Conservation (phyloP, 1,140 invertebrate species). For the Aphidius ervi region DNA sequence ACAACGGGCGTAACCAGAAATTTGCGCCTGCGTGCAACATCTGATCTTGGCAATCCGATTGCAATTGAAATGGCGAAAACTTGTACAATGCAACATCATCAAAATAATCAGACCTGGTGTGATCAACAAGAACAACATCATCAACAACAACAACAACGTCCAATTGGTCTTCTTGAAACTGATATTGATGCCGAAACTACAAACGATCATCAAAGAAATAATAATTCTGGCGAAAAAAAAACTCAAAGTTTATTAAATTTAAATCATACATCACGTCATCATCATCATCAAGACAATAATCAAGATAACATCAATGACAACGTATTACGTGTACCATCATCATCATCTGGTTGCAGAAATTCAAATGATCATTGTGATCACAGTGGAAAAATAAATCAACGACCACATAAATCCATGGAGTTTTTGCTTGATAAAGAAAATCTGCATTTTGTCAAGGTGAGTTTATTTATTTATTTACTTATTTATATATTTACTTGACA, state of each 20-base stretch:
- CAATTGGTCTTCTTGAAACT: slow-evolving; percentile 75
- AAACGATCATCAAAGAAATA: slow-evolving; percentile 23
- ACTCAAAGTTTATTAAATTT: slow-evolving; percentile 76
- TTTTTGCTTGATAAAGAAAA: slow-evolving; percentile 88
- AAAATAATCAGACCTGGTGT: background rate
- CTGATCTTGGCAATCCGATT: slow-evolving; percentile 50
- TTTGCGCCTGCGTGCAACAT: slow-evolving; percentile 51
- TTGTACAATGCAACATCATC: slow-evolving; percentile 46
- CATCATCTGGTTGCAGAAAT: slow-evolving; percentile 38
- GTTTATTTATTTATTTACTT: background rate
- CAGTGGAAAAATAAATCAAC: slow-evolving; percentile 47
- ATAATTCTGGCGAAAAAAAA: slow-evolving; percentile 51
- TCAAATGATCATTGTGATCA: slow-evolving; percentile 22
- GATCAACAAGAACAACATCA: slow-evolving; percentile 9
- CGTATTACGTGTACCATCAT: slow-evolving; percentile 46
- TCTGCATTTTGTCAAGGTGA: slow-evolving; percentile 57
- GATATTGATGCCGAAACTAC: slow-evolving; percentile 68
- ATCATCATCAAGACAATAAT: slow-evolving; percentile 35
- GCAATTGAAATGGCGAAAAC: slow-evolving; percentile 53
- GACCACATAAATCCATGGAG: slow-evolving; percentile 88
- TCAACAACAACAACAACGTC: slow-evolving; percentile 35
- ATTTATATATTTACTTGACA: too few species aligned
- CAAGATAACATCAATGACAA: slow-evolving; percentile 30
- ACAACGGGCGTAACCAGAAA: slow-evolving; percentile 32
- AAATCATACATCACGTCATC: slow-evolving; percentile 57